These are phyloP conservation scores for Festucalex cinctus DNA, from an alignment of 2,113 vertebrate species.

Conservation along the genomic window DNA sequence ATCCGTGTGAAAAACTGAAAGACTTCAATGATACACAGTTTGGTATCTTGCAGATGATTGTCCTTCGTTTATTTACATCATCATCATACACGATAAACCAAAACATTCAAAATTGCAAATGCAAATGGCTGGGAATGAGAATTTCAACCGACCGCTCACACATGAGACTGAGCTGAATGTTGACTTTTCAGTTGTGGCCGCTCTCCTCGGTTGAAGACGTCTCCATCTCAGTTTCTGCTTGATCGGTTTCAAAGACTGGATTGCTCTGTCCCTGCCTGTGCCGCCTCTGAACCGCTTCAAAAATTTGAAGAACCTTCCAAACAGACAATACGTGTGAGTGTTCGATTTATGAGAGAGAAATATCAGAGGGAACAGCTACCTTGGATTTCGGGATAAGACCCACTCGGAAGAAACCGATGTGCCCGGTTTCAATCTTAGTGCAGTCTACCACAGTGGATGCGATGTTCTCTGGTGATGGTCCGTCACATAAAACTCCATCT, in stretches of 20 bases:
- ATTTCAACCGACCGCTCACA: neutral
- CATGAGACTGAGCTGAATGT: neutral
- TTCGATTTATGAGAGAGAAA: neutral
- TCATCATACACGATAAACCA: no score
- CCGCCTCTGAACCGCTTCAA: slow-evolving; percentile 78
- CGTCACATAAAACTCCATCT: slow-evolving; percentile 84
- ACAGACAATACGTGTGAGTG: neutral
- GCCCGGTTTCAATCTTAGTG: slow-evolving; percentile 81
- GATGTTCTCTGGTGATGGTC: slow-evolving; percentile 85
- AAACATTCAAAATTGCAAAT: no score
- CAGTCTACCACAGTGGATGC: slow-evolving; percentile 91
- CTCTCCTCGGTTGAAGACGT: neutral
- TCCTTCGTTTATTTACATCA: no score
- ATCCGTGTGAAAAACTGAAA: no score
- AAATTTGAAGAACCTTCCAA: slow-evolving; percentile 80
- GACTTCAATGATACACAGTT: no score
- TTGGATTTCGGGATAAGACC: slow-evolving; percentile 85
- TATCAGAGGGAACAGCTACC: slow-evolving; percentile 59
- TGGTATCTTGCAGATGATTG: no score
- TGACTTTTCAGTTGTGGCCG: slow-evolving; percentile 9
- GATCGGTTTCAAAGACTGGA: slow-evolving; percentile 63
- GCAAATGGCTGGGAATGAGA: no score
- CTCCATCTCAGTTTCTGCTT: slow-evolving; percentile 13
- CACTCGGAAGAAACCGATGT: slow-evolving; percentile 83
- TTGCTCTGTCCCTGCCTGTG: slow-evolving; percentile 58